Evolutionary conservation across 1,140 invertebrate genomes (phyloP).

Genomic region (Bursaphelenchus mucronatus): DNA sequence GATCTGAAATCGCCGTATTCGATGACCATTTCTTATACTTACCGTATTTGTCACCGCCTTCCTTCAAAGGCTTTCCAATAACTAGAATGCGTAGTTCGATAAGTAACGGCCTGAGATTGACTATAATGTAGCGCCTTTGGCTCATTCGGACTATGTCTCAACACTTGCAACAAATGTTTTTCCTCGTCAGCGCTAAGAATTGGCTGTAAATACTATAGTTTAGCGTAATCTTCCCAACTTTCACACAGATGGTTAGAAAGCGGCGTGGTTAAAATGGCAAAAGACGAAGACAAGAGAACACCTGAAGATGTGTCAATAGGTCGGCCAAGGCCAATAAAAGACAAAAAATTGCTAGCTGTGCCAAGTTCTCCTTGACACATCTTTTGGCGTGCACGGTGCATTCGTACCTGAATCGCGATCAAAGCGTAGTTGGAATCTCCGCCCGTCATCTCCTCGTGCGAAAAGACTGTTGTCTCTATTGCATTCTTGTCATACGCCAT

Average conservation of each 20-base stretch:
- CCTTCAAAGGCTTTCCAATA: conserved; percentile 14
- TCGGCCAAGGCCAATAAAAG: too few relatives aligned
- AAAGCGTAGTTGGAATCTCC: too few relatives aligned
- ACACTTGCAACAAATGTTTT: conserved; percentile 8
- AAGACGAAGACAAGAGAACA: conserved; percentile 5
- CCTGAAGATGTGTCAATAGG: background rate
- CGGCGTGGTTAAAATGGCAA: background rate
- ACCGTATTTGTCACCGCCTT: background rate
- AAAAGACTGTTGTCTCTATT: background rate
- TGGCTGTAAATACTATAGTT: background rate
- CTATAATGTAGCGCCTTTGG: background rate
- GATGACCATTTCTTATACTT: background rate
- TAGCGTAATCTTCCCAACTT: background rate
- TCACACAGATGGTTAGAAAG: conserved; percentile 1
- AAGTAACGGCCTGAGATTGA: too few relatives aligned
- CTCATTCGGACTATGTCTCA: background rate
- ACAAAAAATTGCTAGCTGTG: too few relatives aligned
- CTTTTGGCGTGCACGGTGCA: too few relatives aligned
- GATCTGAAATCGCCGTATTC: background rate
- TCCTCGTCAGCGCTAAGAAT: conserved; percentile 7
- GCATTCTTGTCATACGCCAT: background rate
- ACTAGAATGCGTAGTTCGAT: conserved; percentile 17
- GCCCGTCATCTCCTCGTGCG: too few relatives aligned
- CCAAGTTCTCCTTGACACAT: too few relatives aligned
- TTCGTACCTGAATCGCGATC: too few relatives aligned